Conservation (phyloP, 2,797 vertebrate species). For the Phylloscopus collybita region DNA sequence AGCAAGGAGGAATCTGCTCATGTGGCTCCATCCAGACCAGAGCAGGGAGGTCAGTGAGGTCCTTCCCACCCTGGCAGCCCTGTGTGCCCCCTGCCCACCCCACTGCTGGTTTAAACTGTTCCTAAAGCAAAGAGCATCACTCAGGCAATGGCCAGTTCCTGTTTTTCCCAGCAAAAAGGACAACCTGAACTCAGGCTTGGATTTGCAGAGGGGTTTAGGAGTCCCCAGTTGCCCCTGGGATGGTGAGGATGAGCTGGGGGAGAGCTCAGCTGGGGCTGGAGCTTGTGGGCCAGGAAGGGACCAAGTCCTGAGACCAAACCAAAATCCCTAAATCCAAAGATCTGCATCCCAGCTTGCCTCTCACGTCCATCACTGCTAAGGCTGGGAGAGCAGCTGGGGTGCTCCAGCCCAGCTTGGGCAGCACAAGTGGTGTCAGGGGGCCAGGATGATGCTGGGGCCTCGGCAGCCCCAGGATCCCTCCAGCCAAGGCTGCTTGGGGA, state of each 20-base stretch:
- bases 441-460: not conserved
- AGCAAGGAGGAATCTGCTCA: not conserved
- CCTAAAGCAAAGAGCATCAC: not conserved
- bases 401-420: not conserved
- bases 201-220: not conserved
- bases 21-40: not conserved
- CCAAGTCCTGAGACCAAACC: not conserved
- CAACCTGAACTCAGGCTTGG: not conserved
- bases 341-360: not conserved
- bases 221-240: accelerated
- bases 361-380: not conserved
- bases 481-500: not conserved
- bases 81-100: accelerated
- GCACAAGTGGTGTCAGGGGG: not conserved
- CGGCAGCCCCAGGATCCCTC: accelerated
- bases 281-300: not conserved
- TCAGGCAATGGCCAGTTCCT: accelerated
- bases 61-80: not conserved
- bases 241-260: not conserved
- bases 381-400: not conserved
- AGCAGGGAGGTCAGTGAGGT: accelerated
- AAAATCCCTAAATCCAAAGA: not conserved
- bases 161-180: not conserved
- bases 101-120: not conserved
- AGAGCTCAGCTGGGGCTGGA: not conserved